These are phyloP conservation scores for Mesoligia furuncula DNA, from an alignment of 2,888 invertebrate species.

Conservation along the genomic window DNA sequence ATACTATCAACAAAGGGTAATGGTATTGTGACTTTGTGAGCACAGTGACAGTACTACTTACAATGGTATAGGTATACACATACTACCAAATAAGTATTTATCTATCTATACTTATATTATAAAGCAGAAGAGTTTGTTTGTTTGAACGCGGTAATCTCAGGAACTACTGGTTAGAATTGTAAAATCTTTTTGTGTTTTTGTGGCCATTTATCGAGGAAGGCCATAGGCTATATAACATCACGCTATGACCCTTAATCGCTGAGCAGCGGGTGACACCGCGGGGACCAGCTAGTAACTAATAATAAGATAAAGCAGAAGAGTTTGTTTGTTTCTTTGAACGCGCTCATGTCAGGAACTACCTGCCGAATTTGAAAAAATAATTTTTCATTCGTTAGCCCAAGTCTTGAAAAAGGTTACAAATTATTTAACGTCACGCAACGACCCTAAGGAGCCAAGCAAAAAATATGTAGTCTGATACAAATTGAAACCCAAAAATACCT, in stretches of 20 bases:
- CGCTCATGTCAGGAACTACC: neutral
- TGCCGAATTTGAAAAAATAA: neutral
- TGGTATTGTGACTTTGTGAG: neutral
- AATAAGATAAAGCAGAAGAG: neutral
- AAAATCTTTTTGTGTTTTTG: no score
- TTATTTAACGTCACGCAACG: neutral
- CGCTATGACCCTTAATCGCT: no score
- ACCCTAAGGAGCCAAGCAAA: neutral
- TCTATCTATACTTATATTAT: no score
- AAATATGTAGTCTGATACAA: neutral
- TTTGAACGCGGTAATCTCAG: neutral
- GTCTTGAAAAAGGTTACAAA: neutral
- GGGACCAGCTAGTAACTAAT: no score
- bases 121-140: neutral
- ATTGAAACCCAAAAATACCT: neutral
- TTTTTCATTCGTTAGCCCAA: no score
- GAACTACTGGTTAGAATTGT: no score
- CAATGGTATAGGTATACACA: neutral
- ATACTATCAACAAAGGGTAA: neutral
- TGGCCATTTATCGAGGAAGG: no score
- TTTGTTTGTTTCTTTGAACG: neutral
- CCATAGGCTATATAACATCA: no score
- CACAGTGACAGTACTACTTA: neutral
- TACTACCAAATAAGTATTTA: neutral
- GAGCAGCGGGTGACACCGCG: no score